Base-by-base conservation (phyloP, 2,888 invertebrate species). In the Crioceris asparagi region DNA sequence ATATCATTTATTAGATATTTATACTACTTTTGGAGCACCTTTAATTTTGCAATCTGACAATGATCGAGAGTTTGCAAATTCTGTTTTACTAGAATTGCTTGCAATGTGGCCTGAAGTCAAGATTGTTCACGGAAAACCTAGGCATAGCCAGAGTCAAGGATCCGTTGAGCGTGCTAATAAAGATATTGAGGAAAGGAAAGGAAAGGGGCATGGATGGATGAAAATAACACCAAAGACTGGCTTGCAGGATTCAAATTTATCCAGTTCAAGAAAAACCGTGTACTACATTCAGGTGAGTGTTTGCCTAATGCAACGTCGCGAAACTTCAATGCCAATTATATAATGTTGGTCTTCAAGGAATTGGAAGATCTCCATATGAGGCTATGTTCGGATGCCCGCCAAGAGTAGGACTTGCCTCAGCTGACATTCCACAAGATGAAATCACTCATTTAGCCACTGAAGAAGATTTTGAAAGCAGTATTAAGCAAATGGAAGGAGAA, bases 41-140 rank as follows among this genome's bases (percentile, higher is more conserved):
- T 10, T 8, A 8, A 32, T 32, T 17, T 17, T 32, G 18, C 6
- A 25, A 11, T 3, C 16, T n/a, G 18, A 32, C 5, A 19, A 32
- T 16, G 19, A 15, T 10, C 12, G 12, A 12, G 29, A 11, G 18
- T 32, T 18, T 32, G 32, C 18, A 3, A 18, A 32, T 3, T 17
- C 16, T 2, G 32, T 18, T 11, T 7, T 32, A 10, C 21, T 25
- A 38, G 38, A 36, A 40, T 36, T 40, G 16, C 29, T 23, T 30
- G 34, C 36, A 31, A 27, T 38, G 23, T 45, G 43, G 38, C 36
- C 43, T 21, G 41, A 39, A 30, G 18, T 40, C 11, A 45, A 45
- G 30, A 35, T 44, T 29, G 41, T 46, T 16, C 39, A 40, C 27
- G 46, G 40, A 18, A 46, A 44, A 31, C 40, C 44, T 25, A 32